Conservation (phyloP, 2,113 vertebrate genomes). For the Colaptes auratus region DNA sequence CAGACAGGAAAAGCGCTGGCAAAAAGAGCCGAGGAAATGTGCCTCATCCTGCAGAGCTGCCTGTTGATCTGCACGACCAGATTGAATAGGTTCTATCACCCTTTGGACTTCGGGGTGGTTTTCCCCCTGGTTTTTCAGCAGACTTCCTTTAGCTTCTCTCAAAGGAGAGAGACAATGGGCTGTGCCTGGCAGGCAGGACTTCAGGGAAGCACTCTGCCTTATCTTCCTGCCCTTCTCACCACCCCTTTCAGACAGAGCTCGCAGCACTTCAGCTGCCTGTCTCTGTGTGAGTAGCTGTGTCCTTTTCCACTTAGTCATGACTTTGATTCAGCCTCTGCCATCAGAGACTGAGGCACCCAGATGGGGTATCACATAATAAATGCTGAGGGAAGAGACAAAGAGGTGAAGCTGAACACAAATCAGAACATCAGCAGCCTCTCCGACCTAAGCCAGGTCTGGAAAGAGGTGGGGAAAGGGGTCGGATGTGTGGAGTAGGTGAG, state of each 20-base stretch:
- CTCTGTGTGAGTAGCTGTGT: neutral
- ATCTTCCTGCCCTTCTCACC: neutral
- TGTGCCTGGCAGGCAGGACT: neutral
- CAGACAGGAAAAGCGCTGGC: neutral
- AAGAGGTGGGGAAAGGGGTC: neutral
- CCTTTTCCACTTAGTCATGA: neutral
- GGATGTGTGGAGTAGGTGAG: neutral
- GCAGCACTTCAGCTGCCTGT: fast-evolving
- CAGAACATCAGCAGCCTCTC: neutral
- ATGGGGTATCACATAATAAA: neutral
- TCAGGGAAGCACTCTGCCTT: neutral
- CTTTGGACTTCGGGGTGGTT: neutral
- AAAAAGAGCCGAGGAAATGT: neutral
- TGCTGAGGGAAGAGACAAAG: neutral
- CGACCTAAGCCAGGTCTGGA: neutral
- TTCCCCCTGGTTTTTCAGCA: neutral
- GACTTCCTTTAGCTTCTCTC: neutral
- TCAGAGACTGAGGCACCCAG: neutral
- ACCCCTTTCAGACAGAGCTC: fast-evolving
- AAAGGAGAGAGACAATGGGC: neutral
- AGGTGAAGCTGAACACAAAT: neutral
- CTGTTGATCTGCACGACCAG: neutral
- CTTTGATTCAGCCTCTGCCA: neutral
- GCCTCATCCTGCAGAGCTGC: neutral
- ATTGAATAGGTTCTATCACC: neutral